These are phyloP conservation scores for Caenorhabditis tropicalis DNA, from an alignment of 1,140 invertebrate species.

Conservation along the genomic window DNA sequence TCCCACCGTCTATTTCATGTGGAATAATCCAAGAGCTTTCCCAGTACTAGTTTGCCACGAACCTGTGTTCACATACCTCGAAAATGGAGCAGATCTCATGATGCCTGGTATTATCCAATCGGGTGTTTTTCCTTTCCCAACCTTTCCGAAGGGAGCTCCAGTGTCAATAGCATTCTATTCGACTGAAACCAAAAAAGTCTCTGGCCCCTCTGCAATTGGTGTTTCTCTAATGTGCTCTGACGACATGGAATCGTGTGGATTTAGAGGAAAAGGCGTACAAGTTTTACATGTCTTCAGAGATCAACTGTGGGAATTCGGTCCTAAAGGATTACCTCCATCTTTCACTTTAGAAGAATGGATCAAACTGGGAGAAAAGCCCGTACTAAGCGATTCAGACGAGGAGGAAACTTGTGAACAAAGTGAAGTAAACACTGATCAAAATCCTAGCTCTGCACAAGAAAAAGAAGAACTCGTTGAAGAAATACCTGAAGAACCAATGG, in stretches of 20 bases:
- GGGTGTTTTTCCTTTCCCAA: neutral
- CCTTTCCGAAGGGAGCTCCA: neutral
- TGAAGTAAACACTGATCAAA: neutral
- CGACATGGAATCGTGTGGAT: conserved; percentile 47
- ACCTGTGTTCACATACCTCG: conserved; percentile 48
- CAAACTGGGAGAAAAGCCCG: neutral
- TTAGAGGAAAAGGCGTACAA: conserved; percentile 57
- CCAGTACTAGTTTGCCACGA: conserved; percentile 54
- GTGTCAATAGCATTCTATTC: conserved; percentile 27
- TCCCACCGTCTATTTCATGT: conserved; percentile 55
- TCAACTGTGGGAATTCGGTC: neutral
- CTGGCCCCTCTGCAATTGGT: conserved; percentile 54
- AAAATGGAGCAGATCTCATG: conserved; percentile 60
- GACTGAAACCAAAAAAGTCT: conserved; percentile 14
- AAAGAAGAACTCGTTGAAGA: neutral
- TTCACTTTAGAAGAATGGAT: neutral
- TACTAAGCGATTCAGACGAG: neutral
- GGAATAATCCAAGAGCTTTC: conserved; percentile 30
- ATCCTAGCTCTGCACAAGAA: no score
- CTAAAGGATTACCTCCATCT: conserved; percentile 20
- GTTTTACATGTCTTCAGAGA: conserved; percentile 50
- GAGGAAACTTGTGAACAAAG: neutral
- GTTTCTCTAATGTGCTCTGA: conserved; percentile 55
- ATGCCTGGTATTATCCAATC: conserved; percentile 50
- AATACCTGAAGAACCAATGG: conserved; percentile 4